phyloP scores from a whole-genome alignment of 2,113 vertebrate species.

The Coracopsis vasa region DNA sequence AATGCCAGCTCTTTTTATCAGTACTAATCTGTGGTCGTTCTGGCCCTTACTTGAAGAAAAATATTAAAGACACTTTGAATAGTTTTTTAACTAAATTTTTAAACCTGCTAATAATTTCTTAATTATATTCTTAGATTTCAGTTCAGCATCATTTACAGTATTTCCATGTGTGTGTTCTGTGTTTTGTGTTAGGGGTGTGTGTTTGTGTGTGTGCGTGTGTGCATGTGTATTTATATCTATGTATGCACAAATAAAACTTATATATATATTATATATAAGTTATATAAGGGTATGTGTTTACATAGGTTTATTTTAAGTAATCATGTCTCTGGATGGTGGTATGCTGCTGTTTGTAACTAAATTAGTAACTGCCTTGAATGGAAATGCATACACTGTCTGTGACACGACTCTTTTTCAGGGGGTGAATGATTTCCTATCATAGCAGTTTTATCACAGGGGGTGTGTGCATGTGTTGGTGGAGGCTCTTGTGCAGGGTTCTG shows the following conservation, averaged over 20 bases:
- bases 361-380: neutral
- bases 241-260: conserved; percentile 57
- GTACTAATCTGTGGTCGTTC: neutral
- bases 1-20: conserved; percentile 44
- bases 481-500: neutral
- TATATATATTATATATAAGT: conserved; percentile 60
- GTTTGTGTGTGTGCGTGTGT: neutral
- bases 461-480: neutral
- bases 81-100: conserved; percentile 58
- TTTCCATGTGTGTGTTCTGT: neutral
- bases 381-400: accelerated
- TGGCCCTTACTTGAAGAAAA: conserved; percentile 58
- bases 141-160: conserved; percentile 27
- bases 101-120: conserved; percentile 49
- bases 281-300: conserved; percentile 36
- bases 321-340: neutral
- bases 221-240: neutral
- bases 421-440: neutral
- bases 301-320: conserved; percentile 11
- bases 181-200: neutral
- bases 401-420: neutral
- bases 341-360: neutral
- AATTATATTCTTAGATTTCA: conserved; percentile 40
- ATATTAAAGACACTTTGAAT: conserved; percentile 55
- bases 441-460: neutral